Conservation (phyloP, 1,140 invertebrate species). For the Steinernema khuongi region DNA sequence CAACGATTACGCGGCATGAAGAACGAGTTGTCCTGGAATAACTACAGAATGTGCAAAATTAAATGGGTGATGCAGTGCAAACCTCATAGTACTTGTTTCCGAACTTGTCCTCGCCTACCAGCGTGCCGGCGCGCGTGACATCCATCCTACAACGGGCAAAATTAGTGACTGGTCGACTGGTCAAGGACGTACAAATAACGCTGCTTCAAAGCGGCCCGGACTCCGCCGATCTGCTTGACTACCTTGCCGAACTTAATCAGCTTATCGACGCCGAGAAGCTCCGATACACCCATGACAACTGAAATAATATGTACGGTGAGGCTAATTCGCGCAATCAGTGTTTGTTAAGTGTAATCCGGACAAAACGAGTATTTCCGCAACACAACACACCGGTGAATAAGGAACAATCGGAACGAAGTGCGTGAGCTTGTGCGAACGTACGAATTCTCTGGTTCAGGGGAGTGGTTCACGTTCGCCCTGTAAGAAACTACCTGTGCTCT, state of each 20-base stretch:
- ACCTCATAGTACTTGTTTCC: constrained; percentile 85
- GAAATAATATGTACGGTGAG: constrained; percentile 15
- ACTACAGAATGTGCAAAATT: not conserved
- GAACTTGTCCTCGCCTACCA: constrained; percentile 87
- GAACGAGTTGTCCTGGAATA: constrained; percentile 46
- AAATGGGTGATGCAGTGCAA: not conserved
- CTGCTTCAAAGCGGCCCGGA: constrained; percentile 68
- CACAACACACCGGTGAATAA: too few relatives aligned
- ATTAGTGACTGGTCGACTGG: not conserved
- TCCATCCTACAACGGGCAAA: constrained; percentile 68
- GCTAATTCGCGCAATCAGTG: too few relatives aligned
- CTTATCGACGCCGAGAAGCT: constrained; percentile 71
- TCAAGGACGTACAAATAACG: constrained; percentile 63
- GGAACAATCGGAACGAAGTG: too few relatives aligned
- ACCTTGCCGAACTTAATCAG: constrained; percentile 67
- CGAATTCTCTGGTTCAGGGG: too few relatives aligned
- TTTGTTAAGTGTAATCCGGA: too few relatives aligned
- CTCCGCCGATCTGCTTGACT: constrained; percentile 73
- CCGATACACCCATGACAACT: constrained; percentile 62
- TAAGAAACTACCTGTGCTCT: too few relatives aligned
- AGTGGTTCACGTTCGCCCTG: too few relatives aligned
- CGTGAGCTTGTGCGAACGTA: too few relatives aligned
- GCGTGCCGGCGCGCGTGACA: constrained; percentile 74
- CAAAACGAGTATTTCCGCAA: too few relatives aligned
- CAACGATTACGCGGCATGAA: constrained; percentile 74